phyloP scores from a whole-genome alignment of 2,888 invertebrate species.

The Nesidiocoris tenuis region DNA sequence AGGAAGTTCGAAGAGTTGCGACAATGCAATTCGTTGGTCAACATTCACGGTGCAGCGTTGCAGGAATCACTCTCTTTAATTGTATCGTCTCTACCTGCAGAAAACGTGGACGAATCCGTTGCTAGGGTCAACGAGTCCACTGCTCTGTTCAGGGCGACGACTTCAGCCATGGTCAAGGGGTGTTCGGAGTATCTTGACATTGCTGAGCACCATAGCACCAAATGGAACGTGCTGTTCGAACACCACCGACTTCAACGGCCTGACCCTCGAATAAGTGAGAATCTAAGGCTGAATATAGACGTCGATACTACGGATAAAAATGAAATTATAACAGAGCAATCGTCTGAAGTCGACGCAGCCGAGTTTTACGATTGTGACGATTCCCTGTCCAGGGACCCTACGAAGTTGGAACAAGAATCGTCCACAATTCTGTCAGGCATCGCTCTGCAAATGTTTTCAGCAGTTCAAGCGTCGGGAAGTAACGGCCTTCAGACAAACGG shows the following conservation, averaged over 20 bases:
- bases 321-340: neutral
- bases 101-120: slow-evolving; percentile 68
- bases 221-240: slow-evolving; percentile 88
- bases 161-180: slow-evolving; percentile 95
- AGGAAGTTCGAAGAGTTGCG: slow-evolving; percentile 84
- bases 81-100: slow-evolving; percentile 64
- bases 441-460: neutral
- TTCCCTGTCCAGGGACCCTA: neutral
- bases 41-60: slow-evolving; percentile 83
- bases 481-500: neutral
- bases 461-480: neutral
- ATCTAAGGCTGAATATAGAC: neutral
- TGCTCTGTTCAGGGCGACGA: slow-evolving; percentile 91
- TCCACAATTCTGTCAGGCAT: neutral
- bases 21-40: slow-evolving; percentile 86
- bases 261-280: neutral
- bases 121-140: slow-evolving; percentile 91
- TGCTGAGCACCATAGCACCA: slow-evolving; percentile 84
- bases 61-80: slow-evolving; percentile 77
- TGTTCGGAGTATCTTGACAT: slow-evolving; percentile 89
- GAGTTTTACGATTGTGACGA: slow-evolving; percentile 63
- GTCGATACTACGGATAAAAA: neutral
- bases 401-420: neutral
- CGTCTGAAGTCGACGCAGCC: slow-evolving; percentile 61
- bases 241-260: slow-evolving; percentile 63